phyloP scores from a whole-genome alignment of 2,888 invertebrate species.

The Cremastobaeus sp. region DNA sequence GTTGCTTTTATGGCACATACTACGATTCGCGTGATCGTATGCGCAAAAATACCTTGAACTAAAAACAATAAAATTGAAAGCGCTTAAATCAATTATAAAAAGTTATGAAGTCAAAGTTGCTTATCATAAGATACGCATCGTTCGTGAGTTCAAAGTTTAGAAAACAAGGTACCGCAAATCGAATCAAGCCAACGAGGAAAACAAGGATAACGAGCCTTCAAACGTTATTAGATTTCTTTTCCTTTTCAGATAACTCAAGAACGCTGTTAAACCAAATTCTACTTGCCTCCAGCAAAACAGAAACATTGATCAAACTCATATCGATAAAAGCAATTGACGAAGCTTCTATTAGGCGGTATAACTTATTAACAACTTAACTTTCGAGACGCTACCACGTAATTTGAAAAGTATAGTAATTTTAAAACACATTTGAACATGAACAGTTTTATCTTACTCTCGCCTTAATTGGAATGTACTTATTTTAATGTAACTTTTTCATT shows the following conservation, averaged over 20 bases:
- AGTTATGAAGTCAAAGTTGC: conserved; percentile 22
- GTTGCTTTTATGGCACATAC: conserved; percentile 5
- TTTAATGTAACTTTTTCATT: no score
- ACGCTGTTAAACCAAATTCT: conserved; percentile 55
- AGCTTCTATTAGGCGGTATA: conserved; percentile 6
- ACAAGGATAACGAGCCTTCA: conserved; percentile 63
- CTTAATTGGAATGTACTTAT: no score
- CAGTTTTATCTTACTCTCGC: no score
- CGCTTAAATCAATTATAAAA: no score
- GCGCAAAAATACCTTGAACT: no score
- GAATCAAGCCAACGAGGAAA: conserved; percentile 62
- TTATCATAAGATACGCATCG: conserved; percentile 28
- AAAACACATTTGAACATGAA: no score
- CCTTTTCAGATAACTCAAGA: conserved; percentile 62
- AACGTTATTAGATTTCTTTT: conserved; percentile 70
- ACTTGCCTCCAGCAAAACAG: conserved; percentile 60
- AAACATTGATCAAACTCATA: conserved; percentile 70
- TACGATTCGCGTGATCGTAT: no score
- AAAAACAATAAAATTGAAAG: no score
- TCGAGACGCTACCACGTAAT: conserved; percentile 35
- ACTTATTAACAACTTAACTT: conserved; percentile 53
- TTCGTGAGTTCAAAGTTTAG: conserved; percentile 39
- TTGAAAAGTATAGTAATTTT: no score
- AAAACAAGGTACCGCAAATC: conserved; percentile 58
- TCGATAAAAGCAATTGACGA: conserved; percentile 68